Percentiles rank a stretch among this genome's conserved stretches.
phyloP scores from a whole-genome alignment of 35 echinoderm and acorn worm species.

The Ptychodera flava region DNA sequence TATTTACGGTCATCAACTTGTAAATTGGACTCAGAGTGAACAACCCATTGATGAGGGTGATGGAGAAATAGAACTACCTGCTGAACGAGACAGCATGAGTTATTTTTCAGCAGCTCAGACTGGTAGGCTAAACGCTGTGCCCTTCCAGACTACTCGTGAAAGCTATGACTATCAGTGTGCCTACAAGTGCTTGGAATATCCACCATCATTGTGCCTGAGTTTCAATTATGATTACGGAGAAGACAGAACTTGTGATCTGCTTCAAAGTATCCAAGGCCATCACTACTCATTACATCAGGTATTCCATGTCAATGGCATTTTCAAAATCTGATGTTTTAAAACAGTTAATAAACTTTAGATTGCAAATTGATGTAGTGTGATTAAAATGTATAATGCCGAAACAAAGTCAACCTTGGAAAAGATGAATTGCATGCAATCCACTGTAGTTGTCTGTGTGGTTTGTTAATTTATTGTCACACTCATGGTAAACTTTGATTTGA shows the following conservation, averaged over 20 bases:
- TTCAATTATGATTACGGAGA: constrained; percentile 2
- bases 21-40: constrained; percentile 10
- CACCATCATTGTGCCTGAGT: neutral
- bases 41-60: neutral
- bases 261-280: neutral
- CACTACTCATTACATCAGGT: neutral
- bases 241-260: neutral
- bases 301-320: no score
- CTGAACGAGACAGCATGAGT: neutral
- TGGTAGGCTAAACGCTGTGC: neutral
- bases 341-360: no score
- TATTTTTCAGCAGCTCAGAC: neutral
- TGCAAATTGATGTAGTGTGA: no score
- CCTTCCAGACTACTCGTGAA: neutral
- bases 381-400: no score
- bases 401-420: no score
- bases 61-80: neutral
- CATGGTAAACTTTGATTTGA: no score
- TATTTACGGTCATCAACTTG: constrained; percentile 34
- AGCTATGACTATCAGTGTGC: neutral
- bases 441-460: no score
- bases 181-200: neutral
- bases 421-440: no score
- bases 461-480: no score
- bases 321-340: no score